A percentile compares a stretch with the other conserved stretches of the same genome.
These are phyloP conservation scores for Channallabes apus DNA, from an alignment of 2,797 vertebrate genomes.

Conservation along the genomic window DNA sequence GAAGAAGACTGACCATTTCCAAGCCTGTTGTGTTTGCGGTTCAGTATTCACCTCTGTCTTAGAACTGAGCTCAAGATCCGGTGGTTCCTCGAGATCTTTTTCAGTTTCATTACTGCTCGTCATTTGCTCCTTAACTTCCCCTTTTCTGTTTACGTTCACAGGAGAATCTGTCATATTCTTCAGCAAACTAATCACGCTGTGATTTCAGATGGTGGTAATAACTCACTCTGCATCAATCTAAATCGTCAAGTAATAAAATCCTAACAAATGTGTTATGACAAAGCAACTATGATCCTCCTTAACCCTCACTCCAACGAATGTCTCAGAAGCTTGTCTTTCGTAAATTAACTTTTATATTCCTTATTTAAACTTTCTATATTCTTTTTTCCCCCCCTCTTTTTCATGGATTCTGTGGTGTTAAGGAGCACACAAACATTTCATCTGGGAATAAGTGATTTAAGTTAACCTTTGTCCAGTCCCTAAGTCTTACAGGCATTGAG, in stretches of 20 bases:
- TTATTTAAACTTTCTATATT: not conserved
- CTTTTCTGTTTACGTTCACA: not conserved
- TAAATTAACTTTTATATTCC: not conserved
- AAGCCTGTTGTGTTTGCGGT: constrained; percentile 52
- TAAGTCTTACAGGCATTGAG: constrained; percentile 53
- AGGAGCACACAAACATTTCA: constrained; percentile 35
- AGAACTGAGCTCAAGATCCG: not conserved
- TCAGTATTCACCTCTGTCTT: constrained; percentile 20
- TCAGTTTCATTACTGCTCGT: constrained; percentile 10
- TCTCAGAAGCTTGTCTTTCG: not conserved
- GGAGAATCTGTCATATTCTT: constrained; percentile 45
- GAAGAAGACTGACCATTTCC: constrained; percentile 81
- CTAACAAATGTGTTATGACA: not conserved
- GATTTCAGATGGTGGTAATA: not conserved
- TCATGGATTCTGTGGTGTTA: not conserved
- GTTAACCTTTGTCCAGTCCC: constrained; percentile 68
- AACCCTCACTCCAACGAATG: not conserved
- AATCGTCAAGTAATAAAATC: not conserved
- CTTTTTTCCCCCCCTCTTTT: not conserved
- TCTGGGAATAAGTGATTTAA: constrained; percentile 40
- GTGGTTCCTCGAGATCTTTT: constrained; percentile 37
- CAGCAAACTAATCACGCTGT: not conserved
- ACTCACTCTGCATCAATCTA: not conserved
- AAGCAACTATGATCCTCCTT: not conserved
- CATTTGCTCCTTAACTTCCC: constrained; percentile 22